Evolutionary conservation across 2,888 invertebrate genomes (phyloP), one percentile per base, ranked within the genome.

Genomic region (Drosophila nigricruria): DNA sequence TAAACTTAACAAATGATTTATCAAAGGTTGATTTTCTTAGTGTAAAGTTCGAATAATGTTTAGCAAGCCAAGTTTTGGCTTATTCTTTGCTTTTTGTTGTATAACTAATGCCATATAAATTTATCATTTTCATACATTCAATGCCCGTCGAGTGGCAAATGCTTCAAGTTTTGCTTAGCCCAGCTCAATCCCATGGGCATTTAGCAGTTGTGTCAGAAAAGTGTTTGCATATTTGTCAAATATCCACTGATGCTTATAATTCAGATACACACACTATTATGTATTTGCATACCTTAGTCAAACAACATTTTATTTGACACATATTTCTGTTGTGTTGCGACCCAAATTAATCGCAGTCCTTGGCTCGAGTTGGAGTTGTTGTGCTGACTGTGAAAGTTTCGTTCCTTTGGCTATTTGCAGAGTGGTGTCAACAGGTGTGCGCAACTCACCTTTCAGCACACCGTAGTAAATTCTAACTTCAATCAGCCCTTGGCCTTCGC

Each of bases 381-480:
- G 45, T 10, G 27, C 49, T 30, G 32, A 9, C 32, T 30, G 50
- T 27, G 54, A 30, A 52, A 50, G 59, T 52, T 34, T 34, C 10
- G 16, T 16, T 18, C 42, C 27, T 42, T 57, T 45, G 59, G 53
- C 47, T 25, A 59, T 54, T 54, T 23, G 38, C 27, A 6, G 18
- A 32, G 23, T 10, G 16, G 18, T 10, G 59, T 42, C 71, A 71
- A 64, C 71, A 71, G 64, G 72, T 71, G 64, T 58, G 20, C 36
- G 49, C 12, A 14, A 8, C 12, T 9, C 42, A 30, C 40, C 16
- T 45, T 27, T 54, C 45, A 36, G 18, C 47, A 20, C 25, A 18
- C 5, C 27, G 20, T 6, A 49, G 38, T 32, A 16, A 20, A 36
- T 38, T 61, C 23, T 10, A 18, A 18, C 14, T 10, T 10, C 36